Base-by-base conservation (phyloP, 1,140 invertebrate genomes). In the Rhynchophorus ferrugineus region DNA sequence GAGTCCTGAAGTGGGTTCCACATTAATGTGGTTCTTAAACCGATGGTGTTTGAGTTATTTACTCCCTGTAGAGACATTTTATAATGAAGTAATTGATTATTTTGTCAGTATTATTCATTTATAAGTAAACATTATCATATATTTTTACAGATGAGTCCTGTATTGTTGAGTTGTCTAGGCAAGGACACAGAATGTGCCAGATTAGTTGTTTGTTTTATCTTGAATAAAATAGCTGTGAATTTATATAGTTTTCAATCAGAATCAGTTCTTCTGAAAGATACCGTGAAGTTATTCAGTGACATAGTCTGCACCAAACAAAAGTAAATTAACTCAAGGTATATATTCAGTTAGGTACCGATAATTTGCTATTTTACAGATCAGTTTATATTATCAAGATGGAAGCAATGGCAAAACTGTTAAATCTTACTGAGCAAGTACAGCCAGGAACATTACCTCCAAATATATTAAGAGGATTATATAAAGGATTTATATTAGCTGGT, bases 1-100 rank as follows among this genome's bases (percentile, higher is more conserved):
- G 13, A 91, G 88, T 71, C 89, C 90, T 0, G 85, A 91, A 71
- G 77, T 94, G 1, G 81, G 82, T 3, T 81, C 79, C 24, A 85
- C 81, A 1, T 72, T 87, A 17, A 80, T 89, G 47, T 93, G 89
- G 87, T 87, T 91, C 59, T 71, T 93, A 3, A 78, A 81, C 43
- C 77, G 82, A 57, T 92, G 85, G 82, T 79, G 81, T 22, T 71
- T 82, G 29, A 80, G 80, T 8, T 94, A 92, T 65, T 71, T 92
- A 18, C 68, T 87, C 44, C 80, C 81, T 16, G 74, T 76, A 18
- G 81, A 89, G 60, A 76, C 70, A 16, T 75, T 80, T 63, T 91
- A 89, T 63, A 66, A 73, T 18, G 79, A 86, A 71, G 83, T 82
- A 58, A 69, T 2, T 16, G 5, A 22, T 18, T 20, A 1, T 46